These are phyloP conservation scores for Nasua narica DNA, from an alignment of 2,797 vertebrate species.

Conservation along the genomic window DNA sequence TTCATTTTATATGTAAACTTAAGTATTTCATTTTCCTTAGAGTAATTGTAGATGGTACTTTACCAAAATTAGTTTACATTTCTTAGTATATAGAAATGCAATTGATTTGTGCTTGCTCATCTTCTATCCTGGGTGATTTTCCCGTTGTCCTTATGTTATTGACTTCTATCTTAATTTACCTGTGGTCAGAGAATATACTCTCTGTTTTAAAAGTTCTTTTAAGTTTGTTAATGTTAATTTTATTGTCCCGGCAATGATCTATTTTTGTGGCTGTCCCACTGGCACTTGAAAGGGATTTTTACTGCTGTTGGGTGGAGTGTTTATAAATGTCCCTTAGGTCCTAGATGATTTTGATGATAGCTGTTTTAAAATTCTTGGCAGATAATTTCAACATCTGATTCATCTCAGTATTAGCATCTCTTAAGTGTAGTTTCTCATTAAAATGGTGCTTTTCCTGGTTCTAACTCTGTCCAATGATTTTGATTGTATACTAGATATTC, in stretches of 20 bases:
- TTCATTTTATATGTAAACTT: neutral
- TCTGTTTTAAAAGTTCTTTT: neutral
- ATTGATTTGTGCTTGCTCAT: neutral
- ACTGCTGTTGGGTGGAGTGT: neutral
- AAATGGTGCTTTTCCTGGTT: neutral
- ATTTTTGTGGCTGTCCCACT: neutral
- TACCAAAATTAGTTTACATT: neutral
- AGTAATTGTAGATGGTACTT: neutral
- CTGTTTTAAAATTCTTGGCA: neutral
- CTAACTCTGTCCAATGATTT: neutral
- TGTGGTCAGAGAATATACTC: neutral
- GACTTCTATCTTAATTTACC: neutral
- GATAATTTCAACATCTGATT: neutral
- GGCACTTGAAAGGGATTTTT: neutral
- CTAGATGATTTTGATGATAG: neutral
- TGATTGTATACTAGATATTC: neutral
- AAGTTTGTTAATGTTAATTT: neutral
- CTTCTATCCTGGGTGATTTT: neutral
- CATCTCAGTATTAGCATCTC: neutral
- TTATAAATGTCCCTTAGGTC: neutral
- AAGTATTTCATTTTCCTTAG: neutral
- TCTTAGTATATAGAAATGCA: neutral
- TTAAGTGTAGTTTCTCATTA: neutral
- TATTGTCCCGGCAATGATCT: neutral
- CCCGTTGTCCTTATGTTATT: neutral